Conservation (phyloP, 30 jellyfish, hydroid and myxozoan species). For the Pelagia noctiluca region DNA sequence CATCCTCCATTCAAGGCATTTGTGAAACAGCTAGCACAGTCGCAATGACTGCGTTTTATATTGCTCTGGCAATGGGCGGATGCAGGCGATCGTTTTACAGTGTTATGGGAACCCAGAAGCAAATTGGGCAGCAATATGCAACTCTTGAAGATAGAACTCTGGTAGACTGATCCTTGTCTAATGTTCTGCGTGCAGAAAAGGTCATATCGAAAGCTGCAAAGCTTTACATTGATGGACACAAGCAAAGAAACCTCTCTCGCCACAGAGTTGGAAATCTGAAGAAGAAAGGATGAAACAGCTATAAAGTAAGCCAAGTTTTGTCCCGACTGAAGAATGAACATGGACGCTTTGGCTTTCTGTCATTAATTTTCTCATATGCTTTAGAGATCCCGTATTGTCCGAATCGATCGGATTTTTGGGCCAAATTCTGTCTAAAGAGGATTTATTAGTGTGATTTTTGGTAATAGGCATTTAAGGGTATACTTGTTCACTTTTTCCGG, state of each 20-base stretch:
- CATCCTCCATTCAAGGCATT: not conserved
- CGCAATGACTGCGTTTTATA: constrained; percentile 15
- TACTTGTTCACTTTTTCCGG: too few species aligned
- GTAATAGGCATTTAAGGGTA: too few species aligned
- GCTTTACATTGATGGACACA: constrained; percentile 12
- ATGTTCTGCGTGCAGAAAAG: not conserved
- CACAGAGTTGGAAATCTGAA: constrained; percentile 39
- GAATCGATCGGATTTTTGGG: too few species aligned
- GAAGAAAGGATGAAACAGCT: not conserved
- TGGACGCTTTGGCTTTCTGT: constrained; percentile 5
- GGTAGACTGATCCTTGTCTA: constrained; percentile 2
- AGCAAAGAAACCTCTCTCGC: not conserved
- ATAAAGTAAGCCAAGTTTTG: constrained; percentile 33
- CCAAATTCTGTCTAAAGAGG: too few species aligned
- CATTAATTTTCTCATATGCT: too few species aligned
- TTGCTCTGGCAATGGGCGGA: constrained; percentile 24
- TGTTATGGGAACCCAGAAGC: not conserved
- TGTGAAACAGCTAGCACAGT: constrained; percentile 6
- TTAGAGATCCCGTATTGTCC: too few species aligned
- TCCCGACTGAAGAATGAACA: not conserved
- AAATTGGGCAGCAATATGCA: not conserved
- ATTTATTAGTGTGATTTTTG: too few species aligned
- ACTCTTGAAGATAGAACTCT: not conserved
- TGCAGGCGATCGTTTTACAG: not conserved
- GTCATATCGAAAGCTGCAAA: constrained; percentile 28